Base-by-base conservation (phyloP, 2,113 vertebrate genomes). In the Psephotus haematonotus region DNA sequence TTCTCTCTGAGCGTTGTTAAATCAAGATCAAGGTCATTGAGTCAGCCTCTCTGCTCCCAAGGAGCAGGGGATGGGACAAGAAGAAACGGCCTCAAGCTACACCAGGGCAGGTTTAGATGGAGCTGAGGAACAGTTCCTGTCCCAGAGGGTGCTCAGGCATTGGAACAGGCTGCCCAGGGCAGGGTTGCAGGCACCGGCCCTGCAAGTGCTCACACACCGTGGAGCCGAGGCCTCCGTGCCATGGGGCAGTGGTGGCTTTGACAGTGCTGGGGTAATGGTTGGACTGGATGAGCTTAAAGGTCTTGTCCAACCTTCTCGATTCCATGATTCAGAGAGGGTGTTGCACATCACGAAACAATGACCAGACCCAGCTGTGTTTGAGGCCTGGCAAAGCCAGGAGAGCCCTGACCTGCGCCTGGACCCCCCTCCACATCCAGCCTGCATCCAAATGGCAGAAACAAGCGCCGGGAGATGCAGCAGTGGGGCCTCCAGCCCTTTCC, bases 381-480 rank as follows among this genome's bases (percentile, higher is more conserved):
- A 39, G 33, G 35, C 27, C 70, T 35, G 43, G 25, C 31, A 57
- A 75, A 44, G 31, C 0, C 4, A 53, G 69, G 86, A 53, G n/a
- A 75, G 27, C 25, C 74, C 41, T 6, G 3, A 4, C 17, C 12
- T 11, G 2, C 37, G 43, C 46, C 13, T 27, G 37, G 71, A 86
- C 25, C 20, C 63, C 25, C 16, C 50, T 65, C 33, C 39, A 52
- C 50, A 70, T 9, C 37, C 35, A 43, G 0, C 35, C 64, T n/a
- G 17, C 0, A 0, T 2, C 43, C 17, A 10, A 82, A 35, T 2
- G 20, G 60, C 59, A 75, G 71, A 69, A 84, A 47, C 39, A 59
- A 41, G 44, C 7, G 0, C 17, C 0, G 0, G 49, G 53, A 60
- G 39, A 28, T 10, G 19, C 0, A 0, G 16, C 16, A 13, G 52